Evolutionary conservation across 2,113 vertebrate genomes (phyloP), one percentile per base, ranked within the genome.

Genomic region (Pachycephala philippinensis): DNA sequence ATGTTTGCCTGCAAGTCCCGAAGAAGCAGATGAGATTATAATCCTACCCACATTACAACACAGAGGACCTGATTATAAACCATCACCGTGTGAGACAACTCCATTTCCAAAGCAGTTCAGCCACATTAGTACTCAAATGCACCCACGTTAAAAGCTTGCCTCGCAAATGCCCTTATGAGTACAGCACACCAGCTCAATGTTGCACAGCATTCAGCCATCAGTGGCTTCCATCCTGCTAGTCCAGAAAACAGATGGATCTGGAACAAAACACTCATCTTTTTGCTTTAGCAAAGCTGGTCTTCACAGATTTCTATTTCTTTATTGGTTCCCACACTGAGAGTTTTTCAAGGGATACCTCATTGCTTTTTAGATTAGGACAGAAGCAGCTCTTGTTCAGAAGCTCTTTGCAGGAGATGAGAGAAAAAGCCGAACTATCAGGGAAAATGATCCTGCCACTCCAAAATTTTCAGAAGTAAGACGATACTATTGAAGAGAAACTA

Each of bases 311-410:
- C 47, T 66, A 28, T n/a, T 71, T 70, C 49, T 68, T 78, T 50
- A 63, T 42, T 0, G 0, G n/a, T 53, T 79, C 47, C 30, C 49
- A 45, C 57, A 78, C 0, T 0, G 13, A 26, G 39, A 84, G 23
- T n/a, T 84, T 75, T 79, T 71, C 33, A 75, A 82, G 69, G 17
- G 47, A 92, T 68, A 33, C 19, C 44, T 87, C 31, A 53, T 35
- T 54, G 77, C 33, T 66, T 78, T 84, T 90, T 37, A 89, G 59
- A 53, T n/a, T 45, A 74, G 3, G 3, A 84, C 10, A 78, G 64
- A 88, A 70, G 44, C 37, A 84, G 63, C 24, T 52, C 31, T 89
- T 68, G 26, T 45, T 87, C 13, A 86, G 54, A 54, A 77, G 52
- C 19, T 52, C 28, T 87, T 68, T 40, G 50, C n/a, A 84, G 69